A percentile compares a stretch with the other conserved stretches of the same genome.
Evolutionary conservation across 2,888 invertebrate genomes (phyloP).

Genomic region (Ochropleura leucogaster): DNA sequence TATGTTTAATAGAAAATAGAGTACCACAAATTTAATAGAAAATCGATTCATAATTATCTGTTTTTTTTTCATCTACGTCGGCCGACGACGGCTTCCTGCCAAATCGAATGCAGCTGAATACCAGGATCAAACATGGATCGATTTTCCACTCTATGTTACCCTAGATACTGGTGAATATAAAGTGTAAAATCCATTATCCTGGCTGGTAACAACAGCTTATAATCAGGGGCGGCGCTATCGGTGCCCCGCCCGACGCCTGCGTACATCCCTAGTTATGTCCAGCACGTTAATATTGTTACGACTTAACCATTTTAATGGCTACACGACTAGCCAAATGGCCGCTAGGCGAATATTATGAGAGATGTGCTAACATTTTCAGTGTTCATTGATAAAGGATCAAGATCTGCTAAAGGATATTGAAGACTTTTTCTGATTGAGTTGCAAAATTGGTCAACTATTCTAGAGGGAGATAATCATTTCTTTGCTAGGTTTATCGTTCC

Average conservation of each 20-base stretch:
- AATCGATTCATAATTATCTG: background rate
- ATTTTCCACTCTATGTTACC: too few species aligned
- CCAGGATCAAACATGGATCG: background rate
- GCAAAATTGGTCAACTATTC: too few species aligned
- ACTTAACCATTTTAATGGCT: slow-evolving; percentile 25
- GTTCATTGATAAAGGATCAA: too few species aligned
- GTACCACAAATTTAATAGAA: background rate
- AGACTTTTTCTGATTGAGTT: too few species aligned
- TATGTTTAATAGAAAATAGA: background rate
- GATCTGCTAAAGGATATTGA: too few species aligned
- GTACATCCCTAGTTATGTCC: slow-evolving; percentile 32
- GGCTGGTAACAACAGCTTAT: background rate
- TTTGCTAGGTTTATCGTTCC: too few species aligned
- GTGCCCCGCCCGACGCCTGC: slow-evolving; percentile 65
- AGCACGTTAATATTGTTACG: slow-evolving; percentile 33
- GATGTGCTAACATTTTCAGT: background rate
- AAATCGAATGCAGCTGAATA: background rate
- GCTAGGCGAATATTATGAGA: background rate
- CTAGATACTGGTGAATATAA: background rate
- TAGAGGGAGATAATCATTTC: too few species aligned
- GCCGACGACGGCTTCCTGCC: background rate
- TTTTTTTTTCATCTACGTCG: background rate
- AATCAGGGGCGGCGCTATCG: slow-evolving; percentile 52
- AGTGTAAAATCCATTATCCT: background rate
- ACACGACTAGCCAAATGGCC: background rate